Evolutionary conservation across 1,140 invertebrate species (phyloP), one percentile per base, ranked within the genome.

Genomic region (Nasonia vitripennis): DNA sequence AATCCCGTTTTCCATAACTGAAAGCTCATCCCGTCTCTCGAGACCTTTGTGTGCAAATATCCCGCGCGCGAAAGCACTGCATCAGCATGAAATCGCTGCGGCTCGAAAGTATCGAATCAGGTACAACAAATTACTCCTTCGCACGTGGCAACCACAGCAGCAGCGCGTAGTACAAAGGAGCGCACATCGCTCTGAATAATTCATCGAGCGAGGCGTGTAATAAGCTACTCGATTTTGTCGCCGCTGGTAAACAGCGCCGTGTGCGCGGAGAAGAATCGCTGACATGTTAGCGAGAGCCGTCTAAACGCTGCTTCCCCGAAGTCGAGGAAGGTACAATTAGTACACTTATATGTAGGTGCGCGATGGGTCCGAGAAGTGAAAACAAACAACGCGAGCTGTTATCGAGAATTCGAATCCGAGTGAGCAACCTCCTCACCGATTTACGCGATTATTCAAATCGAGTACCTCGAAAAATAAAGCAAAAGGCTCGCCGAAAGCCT

Each of bases 201-300:
- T 83, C 81, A 75, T 75, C 31, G 71, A 1, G 17, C 51, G 55
- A 14, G 80, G 20, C 48, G 9, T 55, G 23, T 55, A 81, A 74
- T 74, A 51, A 73, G 31, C 71, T 83, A 83, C 81, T 83, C 81
- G 71, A 83, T 74, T 75, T 62, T 83, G 71, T 37, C 73, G 45
- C 81, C 23, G 12, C 20, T 11, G 68, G 23, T 71, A 31, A 23
- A 70, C 23, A n/a, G 20, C 20, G 55, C 14, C 27, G 27, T 27
- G 34, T n/a, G 37, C 48, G 55, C n/a, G 5, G 0, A 41, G 27
- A 48, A 55, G 74, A 79, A 62, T 70, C 62, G n/a, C 37, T n/a
- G 41, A 37, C 5, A n/a, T 31, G 31, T 85, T 80, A 85, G 55
- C 71, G 27, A 1, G 20, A 45, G 37, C 5, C 20, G 73, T 81